A percentile compares a stretch with the other conserved stretches of the same genome.
phyloP scores from a whole-genome alignment of 2,113 vertebrate species.

The Coptodon rendalli region DNA sequence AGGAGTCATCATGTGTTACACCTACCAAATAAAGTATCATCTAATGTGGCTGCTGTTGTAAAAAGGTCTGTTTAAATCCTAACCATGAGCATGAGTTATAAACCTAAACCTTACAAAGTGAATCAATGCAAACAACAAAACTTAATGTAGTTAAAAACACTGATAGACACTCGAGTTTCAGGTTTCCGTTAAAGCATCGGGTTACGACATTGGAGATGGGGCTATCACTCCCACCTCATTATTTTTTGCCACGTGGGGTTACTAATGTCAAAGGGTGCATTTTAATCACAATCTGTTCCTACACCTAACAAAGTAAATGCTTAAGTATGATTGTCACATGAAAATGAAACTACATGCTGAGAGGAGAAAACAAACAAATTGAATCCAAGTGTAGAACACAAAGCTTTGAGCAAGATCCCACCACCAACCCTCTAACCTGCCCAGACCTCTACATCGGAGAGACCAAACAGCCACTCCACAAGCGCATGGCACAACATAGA shows the following conservation, averaged over 20 bases:
- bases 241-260: neutral
- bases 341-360: neutral
- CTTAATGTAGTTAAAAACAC: neutral
- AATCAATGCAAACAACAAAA: neutral
- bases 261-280: neutral
- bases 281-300: neutral
- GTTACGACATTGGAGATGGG: neutral
- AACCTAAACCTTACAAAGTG: neutral
- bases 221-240: neutral
- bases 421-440: rapidly evolving
- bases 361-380: neutral
- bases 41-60: neutral
- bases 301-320: neutral
- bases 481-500: no score
- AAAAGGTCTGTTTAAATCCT: neutral
- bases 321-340: neutral
- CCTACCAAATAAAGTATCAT: neutral
- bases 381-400: neutral
- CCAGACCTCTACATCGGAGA: no score
- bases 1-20: neutral
- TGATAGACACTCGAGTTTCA: neutral
- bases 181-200: neutral
- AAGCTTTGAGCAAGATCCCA: neutral
- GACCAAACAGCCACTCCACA: no score
- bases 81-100: neutral